phyloP scores from a whole-genome alignment of 2,888 invertebrate species.

The Eledone cirrhosa region DNA sequence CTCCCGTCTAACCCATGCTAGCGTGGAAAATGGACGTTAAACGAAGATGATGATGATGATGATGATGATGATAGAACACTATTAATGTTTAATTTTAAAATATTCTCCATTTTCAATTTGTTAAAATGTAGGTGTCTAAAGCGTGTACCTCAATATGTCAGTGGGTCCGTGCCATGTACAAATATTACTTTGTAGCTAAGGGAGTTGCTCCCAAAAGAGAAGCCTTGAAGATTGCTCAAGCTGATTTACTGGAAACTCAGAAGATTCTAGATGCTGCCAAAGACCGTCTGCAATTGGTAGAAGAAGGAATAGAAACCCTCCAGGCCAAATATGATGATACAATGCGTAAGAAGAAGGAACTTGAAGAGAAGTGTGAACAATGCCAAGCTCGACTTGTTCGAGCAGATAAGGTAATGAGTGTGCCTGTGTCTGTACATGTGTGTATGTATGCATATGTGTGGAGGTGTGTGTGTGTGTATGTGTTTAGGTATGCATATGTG shows the following conservation, averaged over 20 bases:
- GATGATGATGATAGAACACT: too few relatives aligned
- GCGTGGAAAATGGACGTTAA: too few relatives aligned
- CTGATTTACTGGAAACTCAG: constrained; percentile 64
- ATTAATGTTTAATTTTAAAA: too few relatives aligned
- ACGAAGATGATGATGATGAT: too few relatives aligned
- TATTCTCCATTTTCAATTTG: not conserved
- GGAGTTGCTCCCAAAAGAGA: constrained; percentile 67
- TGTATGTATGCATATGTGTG: too few relatives aligned
- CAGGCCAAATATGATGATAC: constrained; percentile 67
- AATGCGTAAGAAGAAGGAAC: constrained; percentile 66
- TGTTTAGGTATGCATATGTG: too few relatives aligned
- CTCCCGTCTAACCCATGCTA: too few relatives aligned
- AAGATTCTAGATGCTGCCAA: constrained; percentile 62
- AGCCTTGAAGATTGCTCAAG: constrained; percentile 62
- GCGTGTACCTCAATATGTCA: constrained; percentile 84
- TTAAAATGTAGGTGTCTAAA: constrained; percentile 74
- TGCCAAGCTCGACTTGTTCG: constrained; percentile 65
- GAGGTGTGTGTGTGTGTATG: too few relatives aligned
- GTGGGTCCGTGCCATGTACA: constrained; percentile 74
- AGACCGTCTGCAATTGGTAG: constrained; percentile 62
- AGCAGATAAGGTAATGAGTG: constrained; percentile 64
- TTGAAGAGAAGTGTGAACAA: constrained; percentile 65
- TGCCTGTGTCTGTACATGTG: too few relatives aligned
- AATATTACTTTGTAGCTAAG: constrained; percentile 67
- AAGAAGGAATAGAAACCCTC: constrained; percentile 64